Percentiles rank a stretch among this genome's conserved stretches.
These are phyloP conservation scores for Eubasilissa splendida DNA, from an alignment of 2,888 invertebrate species.

Conservation along the genomic window DNA sequence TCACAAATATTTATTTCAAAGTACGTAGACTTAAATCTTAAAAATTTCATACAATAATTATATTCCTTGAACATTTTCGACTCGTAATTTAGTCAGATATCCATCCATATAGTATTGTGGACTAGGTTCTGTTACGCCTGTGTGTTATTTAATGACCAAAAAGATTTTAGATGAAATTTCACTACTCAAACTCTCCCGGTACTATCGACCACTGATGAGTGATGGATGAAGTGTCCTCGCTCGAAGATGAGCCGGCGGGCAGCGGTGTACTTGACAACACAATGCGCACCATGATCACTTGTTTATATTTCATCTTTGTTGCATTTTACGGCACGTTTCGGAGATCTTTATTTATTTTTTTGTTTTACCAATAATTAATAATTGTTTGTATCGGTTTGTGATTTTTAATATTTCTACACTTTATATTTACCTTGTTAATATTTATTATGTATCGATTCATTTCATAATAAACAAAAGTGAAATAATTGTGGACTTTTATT, in stretches of 20 bases:
- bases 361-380: constrained; percentile 13
- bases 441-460: constrained; percentile 22
- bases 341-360: constrained; percentile 31
- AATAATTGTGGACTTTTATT: constrained; percentile 1
- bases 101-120: no score
- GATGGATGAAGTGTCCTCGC: no score
- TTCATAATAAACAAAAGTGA: constrained; percentile 40
- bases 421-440: constrained; percentile 28
- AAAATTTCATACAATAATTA: no score
- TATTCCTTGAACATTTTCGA: no score
- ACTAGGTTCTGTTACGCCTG: no score
- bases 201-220: no score
- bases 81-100: no score
- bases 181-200: no score
- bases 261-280: not conserved
- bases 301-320: constrained; percentile 30
- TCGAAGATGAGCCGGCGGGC: not conserved
- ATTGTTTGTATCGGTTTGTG: constrained; percentile 19
- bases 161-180: no score
- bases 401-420: constrained; percentile 14
- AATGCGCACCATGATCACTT: not conserved
- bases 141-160: no score
- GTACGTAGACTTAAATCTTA: no score
- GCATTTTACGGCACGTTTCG: constrained; percentile 25
- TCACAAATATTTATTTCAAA: no score